These are phyloP conservation scores for Zele albiditarsus DNA, from an alignment of 2,888 invertebrate genomes.

Conservation along the genomic window DNA sequence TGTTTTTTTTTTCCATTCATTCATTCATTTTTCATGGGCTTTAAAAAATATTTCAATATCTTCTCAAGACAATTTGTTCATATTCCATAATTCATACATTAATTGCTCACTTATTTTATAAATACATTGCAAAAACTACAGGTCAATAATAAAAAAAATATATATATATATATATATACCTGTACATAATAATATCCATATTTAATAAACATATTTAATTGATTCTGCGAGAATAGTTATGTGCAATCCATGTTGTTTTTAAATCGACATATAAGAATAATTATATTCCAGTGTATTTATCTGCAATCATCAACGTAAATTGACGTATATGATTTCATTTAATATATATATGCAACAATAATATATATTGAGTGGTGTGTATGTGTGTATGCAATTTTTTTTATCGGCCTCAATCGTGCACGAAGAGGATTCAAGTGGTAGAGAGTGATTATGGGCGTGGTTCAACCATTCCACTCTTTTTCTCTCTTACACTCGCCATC, in stretches of 20 bases:
- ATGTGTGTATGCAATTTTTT: neutral
- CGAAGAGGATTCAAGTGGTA: conserved; percentile 48
- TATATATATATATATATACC: too few relatives aligned
- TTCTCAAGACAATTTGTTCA: conserved; percentile 28
- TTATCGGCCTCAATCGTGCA: conserved; percentile 46
- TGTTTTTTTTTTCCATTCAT: conserved; percentile 32
- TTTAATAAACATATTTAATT: neutral
- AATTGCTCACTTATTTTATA: neutral
- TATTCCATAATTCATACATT: neutral
- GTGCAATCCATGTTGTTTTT: neutral
- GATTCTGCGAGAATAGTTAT: neutral
- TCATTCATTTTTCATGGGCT: conserved; percentile 58
- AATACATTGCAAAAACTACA: neutral
- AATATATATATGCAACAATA: conserved; percentile 22
- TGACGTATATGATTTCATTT: neutral
- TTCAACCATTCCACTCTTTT: conserved; percentile 2
- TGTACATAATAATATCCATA: conserved; percentile 50
- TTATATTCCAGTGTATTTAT: conserved; percentile 2
- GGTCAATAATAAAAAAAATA: neutral
- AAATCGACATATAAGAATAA: neutral
- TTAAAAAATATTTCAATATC: conserved; percentile 67
- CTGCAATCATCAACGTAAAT: conserved; percentile 7
- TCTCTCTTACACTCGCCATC: conserved; percentile 8
- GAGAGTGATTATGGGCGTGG: conserved; percentile 29
- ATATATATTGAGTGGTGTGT: conserved; percentile 15